Percentiles rank a stretch among this genome's conserved stretches.
Conservation (phyloP, 2,888 invertebrate genomes). For the Scaptodrosophila latifasciaeformis region DNA sequence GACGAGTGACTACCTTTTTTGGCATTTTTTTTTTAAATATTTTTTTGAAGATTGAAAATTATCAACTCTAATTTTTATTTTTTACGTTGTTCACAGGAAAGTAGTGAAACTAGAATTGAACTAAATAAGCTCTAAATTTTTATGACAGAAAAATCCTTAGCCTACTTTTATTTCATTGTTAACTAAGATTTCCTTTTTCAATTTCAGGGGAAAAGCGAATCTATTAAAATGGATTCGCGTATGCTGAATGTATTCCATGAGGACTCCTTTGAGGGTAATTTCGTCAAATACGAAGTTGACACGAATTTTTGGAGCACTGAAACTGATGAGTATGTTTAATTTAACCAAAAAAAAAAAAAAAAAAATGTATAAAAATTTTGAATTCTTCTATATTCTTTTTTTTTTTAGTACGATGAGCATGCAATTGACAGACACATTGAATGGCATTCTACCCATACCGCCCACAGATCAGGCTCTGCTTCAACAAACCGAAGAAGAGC, state of each 20-base stretch:
- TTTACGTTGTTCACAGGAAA: neutral
- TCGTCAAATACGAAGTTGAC: constrained; percentile 64
- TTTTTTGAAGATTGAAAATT: neutral
- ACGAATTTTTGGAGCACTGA: constrained; percentile 70
- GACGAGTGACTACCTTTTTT: constrained; percentile 49
- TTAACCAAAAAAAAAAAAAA: neutral
- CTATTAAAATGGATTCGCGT: constrained; percentile 70
- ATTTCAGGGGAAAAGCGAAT: neutral
- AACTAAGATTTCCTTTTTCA: neutral
- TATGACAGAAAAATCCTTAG: neutral
- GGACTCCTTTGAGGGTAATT: constrained; percentile 73
- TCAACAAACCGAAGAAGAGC: constrained; percentile 52
- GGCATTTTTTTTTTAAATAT: constrained; percentile 31
- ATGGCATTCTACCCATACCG: constrained; percentile 72
- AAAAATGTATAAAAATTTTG: neutral
- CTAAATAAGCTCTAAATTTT: no score
- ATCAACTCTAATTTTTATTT: neutral
- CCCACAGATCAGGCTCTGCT: constrained; percentile 61
- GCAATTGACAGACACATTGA: constrained; percentile 72
- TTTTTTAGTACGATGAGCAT: constrained; percentile 51
- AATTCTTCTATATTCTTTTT: neutral
- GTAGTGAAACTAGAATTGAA: neutral
- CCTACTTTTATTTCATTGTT: neutral
- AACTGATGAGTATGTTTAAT: constrained; percentile 69
- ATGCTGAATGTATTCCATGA: constrained; percentile 73